Evolutionary conservation across 1,140 invertebrate species (phyloP).

Genomic region (Brachionus asplanchnoidis): DNA sequence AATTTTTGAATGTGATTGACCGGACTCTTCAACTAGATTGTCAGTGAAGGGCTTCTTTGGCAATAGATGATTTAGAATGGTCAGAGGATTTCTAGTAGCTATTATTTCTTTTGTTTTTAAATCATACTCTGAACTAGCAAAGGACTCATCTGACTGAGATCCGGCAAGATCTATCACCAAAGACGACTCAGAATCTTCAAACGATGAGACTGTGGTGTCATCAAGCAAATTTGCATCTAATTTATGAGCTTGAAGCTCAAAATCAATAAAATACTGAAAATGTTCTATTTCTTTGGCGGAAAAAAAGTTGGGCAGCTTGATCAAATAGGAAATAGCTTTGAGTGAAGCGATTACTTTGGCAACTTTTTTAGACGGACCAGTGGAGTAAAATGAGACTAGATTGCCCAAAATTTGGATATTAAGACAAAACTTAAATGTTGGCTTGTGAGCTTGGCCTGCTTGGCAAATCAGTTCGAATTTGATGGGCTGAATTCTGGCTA

Average conservation of each 20-base stretch:
- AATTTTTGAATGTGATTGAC: neutral
- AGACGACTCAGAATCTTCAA: neutral
- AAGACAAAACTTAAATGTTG: neutral
- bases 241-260: neutral
- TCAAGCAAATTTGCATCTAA: neutral
- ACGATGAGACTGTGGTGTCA: neutral
- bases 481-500: constrained; percentile 11
- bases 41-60: neutral
- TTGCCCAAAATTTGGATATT: neutral
- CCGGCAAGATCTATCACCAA: neutral
- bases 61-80: constrained; percentile 19
- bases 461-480: neutral
- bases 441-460: constrained; percentile 17
- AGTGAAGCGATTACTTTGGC: constrained; percentile 8
- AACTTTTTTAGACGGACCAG: neutral
- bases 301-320: neutral
- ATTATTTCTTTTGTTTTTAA: constrained; percentile 22
- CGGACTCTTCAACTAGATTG: neutral
- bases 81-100: neutral
- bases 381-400: neutral
- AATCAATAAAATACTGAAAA: neutral
- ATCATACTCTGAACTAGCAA: neutral
- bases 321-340: neutral
- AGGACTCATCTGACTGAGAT: neutral
- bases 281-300: neutral